These are phyloP conservation scores for Phyllostomus discolor DNA, from an alignment of 2,113 vertebrate species.

Conservation along the genomic window DNA sequence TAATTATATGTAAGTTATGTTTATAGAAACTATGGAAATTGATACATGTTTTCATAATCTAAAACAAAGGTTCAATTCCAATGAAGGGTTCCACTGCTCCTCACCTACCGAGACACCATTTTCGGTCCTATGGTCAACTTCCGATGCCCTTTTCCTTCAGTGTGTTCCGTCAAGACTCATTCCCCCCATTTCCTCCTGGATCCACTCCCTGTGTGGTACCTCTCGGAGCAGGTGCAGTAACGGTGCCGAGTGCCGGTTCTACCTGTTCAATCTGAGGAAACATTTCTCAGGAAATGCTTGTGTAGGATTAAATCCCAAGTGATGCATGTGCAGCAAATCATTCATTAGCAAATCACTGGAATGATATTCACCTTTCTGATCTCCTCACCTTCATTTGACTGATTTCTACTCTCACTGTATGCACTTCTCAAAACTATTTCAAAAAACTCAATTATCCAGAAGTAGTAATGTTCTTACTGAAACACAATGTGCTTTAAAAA, in stretches of 20 bases:
- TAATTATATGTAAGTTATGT: slow-evolving; percentile 13
- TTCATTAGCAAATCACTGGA: not conserved
- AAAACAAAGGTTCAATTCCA: slow-evolving; percentile 87
- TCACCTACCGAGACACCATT: slow-evolving; percentile 81
- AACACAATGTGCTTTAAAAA: slow-evolving; percentile 2
- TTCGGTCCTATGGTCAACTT: slow-evolving; percentile 84
- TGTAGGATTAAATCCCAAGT: not conserved
- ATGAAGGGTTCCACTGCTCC: slow-evolving; percentile 88
- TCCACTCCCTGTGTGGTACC: slow-evolving; percentile 74
- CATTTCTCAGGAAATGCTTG: slow-evolving; percentile 49
- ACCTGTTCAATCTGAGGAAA: slow-evolving; percentile 45
- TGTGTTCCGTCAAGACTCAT: slow-evolving; percentile 80
- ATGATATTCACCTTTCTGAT: not conserved
- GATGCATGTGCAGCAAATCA: not conserved
- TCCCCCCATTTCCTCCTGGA: slow-evolving; percentile 77
- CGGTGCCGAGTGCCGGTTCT: not conserved
- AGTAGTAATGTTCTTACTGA: not conserved
- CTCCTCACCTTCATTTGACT: not conserved
- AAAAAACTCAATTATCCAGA: slow-evolving; percentile 16
- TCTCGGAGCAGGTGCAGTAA: slow-evolving; percentile 81
- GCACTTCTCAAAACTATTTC: not conserved
- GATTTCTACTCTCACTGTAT: slow-evolving; percentile 10
- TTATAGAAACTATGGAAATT: slow-evolving; percentile 13
- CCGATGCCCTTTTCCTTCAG: slow-evolving; percentile 78
- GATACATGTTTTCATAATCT: slow-evolving; percentile 65